Evolutionary conservation across 2,797 vertebrate species (phyloP), one percentile per base, ranked within the genome.

Genomic region (Mormyrops boulengeri): DNA sequence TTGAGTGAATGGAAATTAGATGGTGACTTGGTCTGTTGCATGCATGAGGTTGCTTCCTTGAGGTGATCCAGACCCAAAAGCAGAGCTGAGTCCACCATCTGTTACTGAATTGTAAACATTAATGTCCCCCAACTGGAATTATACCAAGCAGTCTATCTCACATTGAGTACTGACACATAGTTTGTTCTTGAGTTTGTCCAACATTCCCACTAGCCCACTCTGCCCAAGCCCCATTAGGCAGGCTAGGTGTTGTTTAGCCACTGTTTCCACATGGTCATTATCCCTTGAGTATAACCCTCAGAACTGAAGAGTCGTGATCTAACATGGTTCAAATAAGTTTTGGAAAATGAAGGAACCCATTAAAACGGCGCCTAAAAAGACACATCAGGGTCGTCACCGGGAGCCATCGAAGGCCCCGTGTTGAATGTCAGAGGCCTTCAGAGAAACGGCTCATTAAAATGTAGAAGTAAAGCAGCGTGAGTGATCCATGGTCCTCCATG

Each of bases 371-470:
- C 17, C 52, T 49, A 9, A 85, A 85, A 6, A 47, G 47, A 85
- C 8, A 1, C n/a, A 52, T 4, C 9, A 50, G 49, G 82, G 11
- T 22, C 9, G 8, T 3, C 22, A 52, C 17, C 1, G 14, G 4
- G 44, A 53, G 49, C 47, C 47, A 34, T 52, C 5, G 49, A 52
- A 86, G 47, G 47, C 84, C 34, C 26, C 26, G n/a, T 52, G 49
- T 52, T 26, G 19, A 8, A 26, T 49, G 82, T 85, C 82, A 12
- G 47, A 53, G 53, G 30, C 7, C 34, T 38, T 55, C 17, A 34
- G 85, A 38, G 50, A 87, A 87, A 57, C 50, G 30, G 30, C 50
- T 57, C n/a, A 87, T 55, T 87, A 87, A 87, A 87, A 55, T n/a
- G 17, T 41, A 57, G 50, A 86, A 50, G 50, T 22, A 30, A 12